A percentile compares a stretch with the other conserved stretches of the same genome.
Evolutionary conservation across 2,888 invertebrate genomes (phyloP).

Genomic region (Mythimna albipuncta): DNA sequence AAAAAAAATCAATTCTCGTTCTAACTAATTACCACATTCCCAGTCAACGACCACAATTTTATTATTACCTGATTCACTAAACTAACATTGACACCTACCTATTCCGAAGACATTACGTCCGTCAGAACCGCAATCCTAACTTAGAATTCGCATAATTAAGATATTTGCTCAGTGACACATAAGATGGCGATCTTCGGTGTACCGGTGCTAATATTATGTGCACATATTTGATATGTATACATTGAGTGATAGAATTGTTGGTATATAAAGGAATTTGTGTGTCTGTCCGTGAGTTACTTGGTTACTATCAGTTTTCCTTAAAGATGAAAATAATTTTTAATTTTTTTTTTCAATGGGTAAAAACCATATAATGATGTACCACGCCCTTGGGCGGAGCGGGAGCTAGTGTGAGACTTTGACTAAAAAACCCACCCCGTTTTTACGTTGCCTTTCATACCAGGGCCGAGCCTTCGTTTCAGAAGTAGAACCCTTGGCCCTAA

Average conservation of each 20-base stretch:
- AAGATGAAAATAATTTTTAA: too few species aligned
- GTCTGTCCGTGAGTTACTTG: not conserved
- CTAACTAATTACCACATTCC: conserved; percentile 10
- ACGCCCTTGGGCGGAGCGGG: too few species aligned
- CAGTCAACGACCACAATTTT: not conserved
- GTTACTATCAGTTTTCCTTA: too few species aligned
- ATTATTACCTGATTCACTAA: conserved; percentile 29
- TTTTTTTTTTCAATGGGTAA: too few species aligned
- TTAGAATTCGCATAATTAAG: conserved; percentile 9
- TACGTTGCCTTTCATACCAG: too few species aligned
- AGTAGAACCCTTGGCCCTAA: too few species aligned
- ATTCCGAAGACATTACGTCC: not conserved
- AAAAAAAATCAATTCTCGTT: not conserved
- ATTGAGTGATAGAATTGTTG: not conserved
- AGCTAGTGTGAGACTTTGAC: too few species aligned
- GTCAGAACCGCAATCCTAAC: conserved; percentile 17
- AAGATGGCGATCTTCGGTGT: not conserved
- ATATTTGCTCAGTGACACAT: conserved; percentile 39
- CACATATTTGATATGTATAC: not conserved
- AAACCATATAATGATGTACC: too few species aligned
- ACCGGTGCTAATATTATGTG: conserved; percentile 9
- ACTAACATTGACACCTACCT: conserved; percentile 1
- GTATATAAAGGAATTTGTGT: too few species aligned
- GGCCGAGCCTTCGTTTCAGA: too few species aligned
- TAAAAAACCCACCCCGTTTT: too few species aligned